Evolutionary conservation across 2,888 invertebrate species (phyloP), one percentile per base, ranked within the genome.

Genomic region (Odontothrips loti): DNA sequence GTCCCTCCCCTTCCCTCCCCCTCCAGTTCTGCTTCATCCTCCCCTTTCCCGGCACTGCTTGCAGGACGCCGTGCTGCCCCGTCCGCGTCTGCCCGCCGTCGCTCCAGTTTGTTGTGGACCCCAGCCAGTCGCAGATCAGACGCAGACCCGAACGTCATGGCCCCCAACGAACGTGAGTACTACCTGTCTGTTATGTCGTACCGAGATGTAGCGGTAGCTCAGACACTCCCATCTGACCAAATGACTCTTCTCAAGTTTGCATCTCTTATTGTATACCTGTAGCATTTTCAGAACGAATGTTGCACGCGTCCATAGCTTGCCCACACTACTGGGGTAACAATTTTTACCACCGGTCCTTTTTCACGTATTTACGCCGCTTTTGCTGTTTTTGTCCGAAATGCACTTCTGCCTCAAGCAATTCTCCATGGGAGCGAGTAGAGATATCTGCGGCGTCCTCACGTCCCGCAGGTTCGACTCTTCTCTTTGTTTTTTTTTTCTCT

Each of bases 141-240:
- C 23, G n/a, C 23, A 23, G n/a, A 20, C 68, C 68, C 23, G 9
- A 23, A 20, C 23, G 27, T 10, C 68, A 75, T 75, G 68, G 68
- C 68, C 27, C 68, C 68, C 68, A 75, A 75, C 68, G 68, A 75
- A 23, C 68, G 68, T 75, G 68, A 75, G 68, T 75, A 75, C 23
- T 11, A 23, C n/a, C n/a, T 17, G 20, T n/a, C n/a, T 20, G 20
- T 20, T 9, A 1, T 63, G 1, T 9, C 9, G n/a, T n/a, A 20
- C n/a, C 1, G 63, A 1, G 63, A 63, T n/a, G 9, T 10, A 58
- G 58, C 9, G 63, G 1, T 20, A 9, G 6, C n/a, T 1, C 15
- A 15, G 6, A 63, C 6, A 20, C n/a, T 15, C 9, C n/a, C 9
- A 6, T 63, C 20, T 4, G 63, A 63, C 9, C 9, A 20, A n/a